These are phyloP conservation scores for Eremobia ochroleuca DNA, from an alignment of 2,888 invertebrate genomes.

Conservation along the genomic window DNA sequence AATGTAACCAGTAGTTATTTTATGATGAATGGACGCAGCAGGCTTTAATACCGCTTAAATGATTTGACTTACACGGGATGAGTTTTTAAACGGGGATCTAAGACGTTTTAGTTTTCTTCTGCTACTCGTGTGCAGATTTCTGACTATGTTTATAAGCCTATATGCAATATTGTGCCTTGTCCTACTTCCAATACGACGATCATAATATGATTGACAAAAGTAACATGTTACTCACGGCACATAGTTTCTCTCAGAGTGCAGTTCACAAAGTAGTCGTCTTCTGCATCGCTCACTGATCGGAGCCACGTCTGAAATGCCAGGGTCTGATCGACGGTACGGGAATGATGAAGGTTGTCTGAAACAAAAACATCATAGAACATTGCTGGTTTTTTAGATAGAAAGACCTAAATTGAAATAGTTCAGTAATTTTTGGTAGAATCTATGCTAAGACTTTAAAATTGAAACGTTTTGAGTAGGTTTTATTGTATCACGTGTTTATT, in stretches of 20 bases:
- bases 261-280: slow-evolving; percentile 84
- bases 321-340: slow-evolving; percentile 73
- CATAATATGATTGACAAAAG: not conserved
- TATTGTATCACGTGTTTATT: too few species aligned
- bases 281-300: slow-evolving; percentile 84
- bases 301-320: slow-evolving; percentile 57
- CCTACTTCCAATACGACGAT: not conserved
- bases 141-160: not conserved
- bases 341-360: slow-evolving; percentile 72
- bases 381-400: not conserved
- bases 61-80: not conserved
- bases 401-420: not conserved
- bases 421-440: not conserved
- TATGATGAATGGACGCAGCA: not conserved
- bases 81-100: not conserved
- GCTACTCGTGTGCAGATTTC: not conserved
- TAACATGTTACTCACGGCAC: slow-evolving; percentile 52
- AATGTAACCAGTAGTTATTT: not conserved
- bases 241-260: slow-evolving; percentile 81
- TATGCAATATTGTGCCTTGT: not conserved
- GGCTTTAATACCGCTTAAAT: not conserved
- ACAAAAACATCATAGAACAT: not conserved
- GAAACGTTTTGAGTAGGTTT: too few species aligned
- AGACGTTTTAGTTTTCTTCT: not conserved
- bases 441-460: too few species aligned